Percentiles rank a stretch among this genome's conserved stretches.
phyloP scores from a whole-genome alignment of 2,113 vertebrate genomes.

The Ovibos moschatus region DNA sequence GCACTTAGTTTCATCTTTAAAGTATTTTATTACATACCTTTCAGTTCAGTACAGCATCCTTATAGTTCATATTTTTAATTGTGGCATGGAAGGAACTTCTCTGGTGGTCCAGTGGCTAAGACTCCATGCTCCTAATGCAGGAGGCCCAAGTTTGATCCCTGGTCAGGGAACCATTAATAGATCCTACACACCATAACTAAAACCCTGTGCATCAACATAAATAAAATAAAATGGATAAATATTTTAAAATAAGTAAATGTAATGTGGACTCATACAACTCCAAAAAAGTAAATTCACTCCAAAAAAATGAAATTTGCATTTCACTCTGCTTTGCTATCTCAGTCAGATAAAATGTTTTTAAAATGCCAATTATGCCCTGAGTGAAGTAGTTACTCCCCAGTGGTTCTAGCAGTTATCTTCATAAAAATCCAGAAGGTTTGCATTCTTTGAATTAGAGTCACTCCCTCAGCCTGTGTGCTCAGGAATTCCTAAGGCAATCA shows the following conservation, averaged over 20 bases:
- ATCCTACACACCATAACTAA: background rate
- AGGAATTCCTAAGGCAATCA: slow-evolving; percentile 43
- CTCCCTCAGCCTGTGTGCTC: background rate
- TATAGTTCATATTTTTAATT: background rate
- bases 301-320: slow-evolving; percentile 17
- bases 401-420: slow-evolving; percentile 19
- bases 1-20: background rate
- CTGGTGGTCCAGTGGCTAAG: background rate
- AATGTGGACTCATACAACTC: background rate
- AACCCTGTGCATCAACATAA: background rate
- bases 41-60: background rate
- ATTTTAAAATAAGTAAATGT: background rate
- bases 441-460: slow-evolving; percentile 52
- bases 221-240: background rate
- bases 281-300: background rate
- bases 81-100: background rate
- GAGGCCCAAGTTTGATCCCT: background rate
- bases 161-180: background rate
- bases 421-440: slow-evolving; percentile 52
- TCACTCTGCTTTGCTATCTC: slow-evolving; percentile 13
- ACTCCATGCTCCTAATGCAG: background rate
- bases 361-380: slow-evolving; percentile 28
- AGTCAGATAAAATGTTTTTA: slow-evolving; percentile 35
- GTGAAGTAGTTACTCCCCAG: slow-evolving; percentile 14
- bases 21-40: background rate